These are phyloP conservation scores for fruit fly (Drosophila melanogaster) DNA, from an alignment of 1,140 invertebrate genomes.

Conservation along the genomic window Release_6_plus_ISO1_MT NT_033777.3:19353501-19354000, in stretches of 20 bases:
- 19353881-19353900: neutral
- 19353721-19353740: conserved; percentile 25
- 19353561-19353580: conserved; percentile 33
- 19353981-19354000: conserved; percentile 58
- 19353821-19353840: too few relatives aligned
- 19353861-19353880: neutral
- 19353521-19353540: conserved; percentile 58
- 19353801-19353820: too few relatives aligned
- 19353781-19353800: too few relatives aligned
- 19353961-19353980: conserved; percentile 66
- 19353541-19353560: conserved; percentile 58
- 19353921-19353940: conserved; percentile 40
- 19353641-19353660: conserved; percentile 73
- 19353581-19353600: conserved; percentile 60
- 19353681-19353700: conserved; percentile 60
- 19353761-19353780: too few relatives aligned
- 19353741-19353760: too few relatives aligned
- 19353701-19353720: conserved; percentile 5
- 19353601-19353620: conserved; percentile 60
- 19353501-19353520: conserved; percentile 72
- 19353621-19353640: conserved; percentile 59
- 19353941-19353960: conserved; percentile 51
- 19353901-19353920: conserved; percentile 22
- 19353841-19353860: too few relatives aligned
- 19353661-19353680: conserved; percentile 77